Evolutionary conservation across 1,140 invertebrate genomes (phyloP).

Genomic region (Rhagoletis zephyria): DNA sequence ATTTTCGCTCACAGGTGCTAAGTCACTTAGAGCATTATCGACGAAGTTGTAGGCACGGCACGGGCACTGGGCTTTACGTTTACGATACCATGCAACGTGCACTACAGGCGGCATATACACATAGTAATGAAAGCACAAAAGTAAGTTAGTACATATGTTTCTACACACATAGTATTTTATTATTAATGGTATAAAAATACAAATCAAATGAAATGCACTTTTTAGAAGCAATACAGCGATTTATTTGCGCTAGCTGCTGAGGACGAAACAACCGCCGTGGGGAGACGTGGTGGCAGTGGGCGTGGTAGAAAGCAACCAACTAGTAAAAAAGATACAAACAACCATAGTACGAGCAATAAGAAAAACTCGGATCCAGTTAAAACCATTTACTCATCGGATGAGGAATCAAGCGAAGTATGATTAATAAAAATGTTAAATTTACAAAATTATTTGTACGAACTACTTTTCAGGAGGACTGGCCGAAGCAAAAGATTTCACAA

Average conservation of each 20-base stretch:
- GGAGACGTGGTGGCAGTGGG: constrained; percentile 68
- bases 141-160: constrained; percentile 62
- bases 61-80: constrained; percentile 76
- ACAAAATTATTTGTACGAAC: not conserved
- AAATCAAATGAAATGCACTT: not conserved
- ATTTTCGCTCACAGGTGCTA: constrained; percentile 79
- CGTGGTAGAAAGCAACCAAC: constrained; percentile 69
- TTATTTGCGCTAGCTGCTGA: constrained; percentile 92
- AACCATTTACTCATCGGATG: constrained; percentile 70
- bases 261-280: constrained; percentile 78
- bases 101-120: constrained; percentile 84
- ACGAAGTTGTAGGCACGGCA: constrained; percentile 79
- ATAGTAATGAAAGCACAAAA: constrained; percentile 84
- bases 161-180: too few relatives aligned
- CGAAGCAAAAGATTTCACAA: constrained; percentile 68
- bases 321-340: constrained; percentile 70
- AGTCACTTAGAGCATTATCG: constrained; percentile 93
- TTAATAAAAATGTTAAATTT: not conserved
- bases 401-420: constrained; percentile 68
- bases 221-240: constrained; percentile 90
- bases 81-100: constrained; percentile 92
- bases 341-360: constrained; percentile 67
- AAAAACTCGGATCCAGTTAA: constrained; percentile 69
- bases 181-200: too few relatives aligned
- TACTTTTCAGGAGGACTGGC: constrained; percentile 68